Base-by-base conservation (phyloP, 1,140 invertebrate genomes). In the Phymastichus coffea region DNA sequence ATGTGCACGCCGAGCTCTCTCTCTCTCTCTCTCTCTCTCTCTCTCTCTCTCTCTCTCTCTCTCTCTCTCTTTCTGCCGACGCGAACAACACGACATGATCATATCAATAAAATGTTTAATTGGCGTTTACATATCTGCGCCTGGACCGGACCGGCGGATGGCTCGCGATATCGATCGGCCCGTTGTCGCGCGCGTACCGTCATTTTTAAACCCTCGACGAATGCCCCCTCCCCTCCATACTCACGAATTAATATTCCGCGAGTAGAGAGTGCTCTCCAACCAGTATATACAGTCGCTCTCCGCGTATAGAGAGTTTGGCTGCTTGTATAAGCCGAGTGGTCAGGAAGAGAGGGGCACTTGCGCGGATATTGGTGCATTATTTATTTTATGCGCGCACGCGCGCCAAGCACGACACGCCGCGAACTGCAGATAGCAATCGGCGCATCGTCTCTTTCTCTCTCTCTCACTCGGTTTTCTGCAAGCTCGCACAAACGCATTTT, bases 41-140 rank as follows among this genome's bases (percentile, higher is more conserved):
- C n/a, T n/a, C n/a, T n/a, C n/a, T n/a, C n/a, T n/a, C n/a, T n/a
- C n/a, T n/a, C n/a, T n/a, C n/a, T n/a, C n/a, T n/a, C n/a, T n/a
- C n/a, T n/a, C n/a, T n/a, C n/a, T n/a, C n/a, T n/a, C n/a, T n/a
- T n/a, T n/a, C n/a, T n/a, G n/a, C n/a, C n/a, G n/a, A n/a, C n/a
- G n/a, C n/a, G n/a, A n/a, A n/a, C n/a, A 66, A 73, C 73, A 73
- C 70, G 73, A 75, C 72, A 70, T 70, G 70, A 74, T 68, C 73
- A 72, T 75, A 75, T 76, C 73, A 76, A 76, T 76, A 73, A 75
- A 75, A 74, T 73, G 73, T 76, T 76, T 76, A 76, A 76, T 76
- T 76, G 73, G 68, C 71, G 66, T 76, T 76, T 76, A 75, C 74
- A 76, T 74, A 74, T 75, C 71, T 74, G 67, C 66, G 25, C 35